Conservation (phyloP, 64 coral and sea anemone genomes). For the Platygyra sinensis region DNA sequence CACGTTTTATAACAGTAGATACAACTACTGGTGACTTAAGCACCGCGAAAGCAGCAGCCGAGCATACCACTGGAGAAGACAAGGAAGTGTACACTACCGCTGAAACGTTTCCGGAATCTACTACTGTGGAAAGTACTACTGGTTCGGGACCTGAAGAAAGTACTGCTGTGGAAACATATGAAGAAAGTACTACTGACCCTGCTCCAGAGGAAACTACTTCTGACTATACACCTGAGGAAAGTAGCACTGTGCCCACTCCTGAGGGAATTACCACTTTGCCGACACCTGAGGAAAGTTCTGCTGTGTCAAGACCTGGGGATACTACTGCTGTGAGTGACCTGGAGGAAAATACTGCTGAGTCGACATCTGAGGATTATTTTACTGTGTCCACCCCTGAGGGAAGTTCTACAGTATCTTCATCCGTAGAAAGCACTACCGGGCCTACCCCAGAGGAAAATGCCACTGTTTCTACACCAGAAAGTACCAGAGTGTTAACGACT, state of each 20-base stretch:
- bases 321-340: neutral
- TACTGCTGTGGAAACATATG: neutral
- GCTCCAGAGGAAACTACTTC: neutral
- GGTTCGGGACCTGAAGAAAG: neutral
- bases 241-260: neutral
- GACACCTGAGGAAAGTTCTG: neutral
- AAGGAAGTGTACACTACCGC: too few species aligned
- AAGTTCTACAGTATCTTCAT: too few species aligned
- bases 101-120: neutral
- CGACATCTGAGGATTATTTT: neutral
- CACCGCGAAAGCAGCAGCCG: too few species aligned
- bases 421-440: too few species aligned
- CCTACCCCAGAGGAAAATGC: neutral
- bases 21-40: too few species aligned
- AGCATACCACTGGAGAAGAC: too few species aligned
- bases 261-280: neutral
- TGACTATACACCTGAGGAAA: neutral
- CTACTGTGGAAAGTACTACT: neutral
- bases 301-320: neutral
- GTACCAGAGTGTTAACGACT: neutral
- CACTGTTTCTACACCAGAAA: neutral
- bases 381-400: too few species aligned
- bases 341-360: neutral
- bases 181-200: neutral
- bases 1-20: too few species aligned